Conservation (phyloP, 2,797 vertebrate species). For the Squalus acanthias region DNA sequence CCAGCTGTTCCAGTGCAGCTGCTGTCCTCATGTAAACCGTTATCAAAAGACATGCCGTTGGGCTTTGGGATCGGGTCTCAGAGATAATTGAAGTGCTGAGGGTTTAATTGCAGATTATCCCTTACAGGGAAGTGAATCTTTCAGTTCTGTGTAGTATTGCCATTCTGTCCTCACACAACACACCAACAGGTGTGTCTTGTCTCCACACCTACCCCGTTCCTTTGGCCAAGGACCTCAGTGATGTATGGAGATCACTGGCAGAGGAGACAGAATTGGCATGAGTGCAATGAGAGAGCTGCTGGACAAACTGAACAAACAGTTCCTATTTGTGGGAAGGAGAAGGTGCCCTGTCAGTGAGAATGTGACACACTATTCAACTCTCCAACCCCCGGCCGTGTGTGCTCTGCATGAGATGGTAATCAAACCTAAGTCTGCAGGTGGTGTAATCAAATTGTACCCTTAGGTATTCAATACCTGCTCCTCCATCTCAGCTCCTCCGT, state of each 20-base stretch:
- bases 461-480: neutral
- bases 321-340: neutral
- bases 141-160: neutral
- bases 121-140: neutral
- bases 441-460: no score
- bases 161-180: neutral
- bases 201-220: neutral
- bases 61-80: neutral
- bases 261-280: neutral
- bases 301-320: neutral
- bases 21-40: no score
- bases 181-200: neutral
- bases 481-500: neutral
- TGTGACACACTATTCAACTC: neutral
- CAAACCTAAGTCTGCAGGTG: neutral
- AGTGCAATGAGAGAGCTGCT: neutral
- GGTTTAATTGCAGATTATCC: neutral
- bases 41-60: no score
- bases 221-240: neutral
- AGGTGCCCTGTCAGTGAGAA: neutral
- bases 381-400: neutral
- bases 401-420: neutral
- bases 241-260: neutral
- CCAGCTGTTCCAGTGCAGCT: neutral
- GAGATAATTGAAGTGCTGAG: neutral